Evolutionary conservation across 2,888 invertebrate species (phyloP), one percentile per base, ranked within the genome.

Genomic region (Gryllus longicercus): DNA sequence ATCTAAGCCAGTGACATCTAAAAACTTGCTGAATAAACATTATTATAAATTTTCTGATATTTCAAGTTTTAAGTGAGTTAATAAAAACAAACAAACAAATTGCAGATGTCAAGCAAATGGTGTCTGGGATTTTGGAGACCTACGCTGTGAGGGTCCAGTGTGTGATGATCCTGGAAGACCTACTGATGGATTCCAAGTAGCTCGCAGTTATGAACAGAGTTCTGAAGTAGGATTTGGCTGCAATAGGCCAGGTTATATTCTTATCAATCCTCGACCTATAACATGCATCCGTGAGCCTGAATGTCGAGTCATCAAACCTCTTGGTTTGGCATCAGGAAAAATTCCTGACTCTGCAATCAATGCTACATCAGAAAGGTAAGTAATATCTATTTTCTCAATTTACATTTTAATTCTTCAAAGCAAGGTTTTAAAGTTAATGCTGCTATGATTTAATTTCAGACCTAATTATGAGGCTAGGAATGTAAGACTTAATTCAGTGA

Each of bases 61-160:
- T 38, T 38, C 38, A 38, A 38, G 38, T 38, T 0, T 38, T 38
- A 38, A 38, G 11, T 63, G 63, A 18, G 0, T 0, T 63, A 63
- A 63, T 14, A 63, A 14, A 63, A 63, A 38, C 5, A 38, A 38
- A 38, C 8, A 38, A 18, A n/a, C 49, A 18, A 49, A 79, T 16
- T 88, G 88, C 50, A 89, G 94, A 82, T 98, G 98, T 87, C 94
- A 95, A 88, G 93, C 93, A 1, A 96, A 96, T 85, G 96, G 96
- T 2, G 93, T 95, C 82, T 99, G 99, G 99, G 98, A 98, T 89
- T 97, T 98, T 86, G 98, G 98, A 50, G 96, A 97, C 86, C 89
- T 99, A 78, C 90, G 96, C 79, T 99, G 99, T 85, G 97, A 98
- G 89, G 98, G 98, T 25, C 98, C 98, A 4, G 97, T 98, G 2